These are phyloP conservation scores for Odocoileus hemionus DNA, from an alignment of 2,113 vertebrate species.

Conservation along the genomic window DNA sequence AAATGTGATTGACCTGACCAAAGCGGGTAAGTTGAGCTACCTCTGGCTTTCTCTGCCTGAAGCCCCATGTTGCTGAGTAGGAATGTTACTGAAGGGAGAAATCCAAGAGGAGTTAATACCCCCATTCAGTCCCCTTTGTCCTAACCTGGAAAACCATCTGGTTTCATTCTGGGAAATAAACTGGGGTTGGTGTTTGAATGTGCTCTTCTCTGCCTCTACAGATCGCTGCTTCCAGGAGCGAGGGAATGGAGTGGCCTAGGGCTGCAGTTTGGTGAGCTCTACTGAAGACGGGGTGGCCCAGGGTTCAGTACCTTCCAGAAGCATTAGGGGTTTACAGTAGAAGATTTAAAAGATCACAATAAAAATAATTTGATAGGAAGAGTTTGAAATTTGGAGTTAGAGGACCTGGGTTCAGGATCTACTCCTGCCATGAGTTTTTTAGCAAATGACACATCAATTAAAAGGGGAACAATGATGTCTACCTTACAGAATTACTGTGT, in stretches of 20 bases:
- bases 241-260: rapidly evolving
- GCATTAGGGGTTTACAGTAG: not conserved
- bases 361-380: not conserved
- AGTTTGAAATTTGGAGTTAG: not conserved
- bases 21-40: not conserved
- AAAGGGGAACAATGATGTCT: not conserved
- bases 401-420: not conserved
- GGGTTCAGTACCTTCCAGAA: not conserved
- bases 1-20: constrained; percentile 12
- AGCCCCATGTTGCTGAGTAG: not conserved
- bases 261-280: not conserved
- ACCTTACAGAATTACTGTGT: not conserved
- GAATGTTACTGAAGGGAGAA: not conserved
- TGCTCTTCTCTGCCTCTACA: not conserved
- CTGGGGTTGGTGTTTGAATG: not conserved
- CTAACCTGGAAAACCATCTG: not conserved
- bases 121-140: not conserved
- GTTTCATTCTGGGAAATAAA: not conserved
- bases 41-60: not conserved
- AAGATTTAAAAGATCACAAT: not conserved
- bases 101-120: not conserved
- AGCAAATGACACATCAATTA: not conserved
- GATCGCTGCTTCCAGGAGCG: constrained; percentile 16
- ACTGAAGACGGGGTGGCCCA: rapidly evolving
- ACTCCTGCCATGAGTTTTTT: not conserved